Percentiles rank a stretch among this genome's conserved stretches.
These are phyloP conservation scores for Sweltsa coloradensis DNA, from an alignment of 1,140 invertebrate genomes.

Conservation along the genomic window DNA sequence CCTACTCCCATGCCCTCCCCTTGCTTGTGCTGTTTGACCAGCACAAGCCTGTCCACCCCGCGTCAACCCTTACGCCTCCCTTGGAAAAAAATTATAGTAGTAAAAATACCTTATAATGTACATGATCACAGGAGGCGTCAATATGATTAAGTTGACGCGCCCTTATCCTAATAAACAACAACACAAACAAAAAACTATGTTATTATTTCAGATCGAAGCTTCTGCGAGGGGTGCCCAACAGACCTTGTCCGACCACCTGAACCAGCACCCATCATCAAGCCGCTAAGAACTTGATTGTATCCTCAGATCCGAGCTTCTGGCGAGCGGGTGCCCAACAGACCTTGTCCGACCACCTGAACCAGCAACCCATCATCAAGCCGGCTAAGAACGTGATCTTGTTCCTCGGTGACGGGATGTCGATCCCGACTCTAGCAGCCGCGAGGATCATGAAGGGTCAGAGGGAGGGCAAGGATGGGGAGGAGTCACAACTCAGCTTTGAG, in stretches of 20 bases:
- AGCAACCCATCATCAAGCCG: slow-evolving; percentile 8
- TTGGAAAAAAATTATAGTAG: too few relatives aligned
- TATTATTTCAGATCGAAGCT: slow-evolving; percentile 14
- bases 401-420: slow-evolving; percentile 43
- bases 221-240: slow-evolving; percentile 14
- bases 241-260: slow-evolving; percentile 12
- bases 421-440: slow-evolving; percentile 35
- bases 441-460: slow-evolving; percentile 29
- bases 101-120: too few relatives aligned
- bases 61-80: too few relatives aligned
- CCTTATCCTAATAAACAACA: too few relatives aligned
- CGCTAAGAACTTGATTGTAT: slow-evolving; percentile 16
- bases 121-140: too few relatives aligned
- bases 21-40: too few relatives aligned
- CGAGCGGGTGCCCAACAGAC: slow-evolving; percentile 9
- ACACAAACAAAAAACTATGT: background rate
- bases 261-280: slow-evolving; percentile 10
- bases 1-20: too few relatives aligned
- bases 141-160: too few relatives aligned
- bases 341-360: slow-evolving; percentile 13
- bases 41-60: too few relatives aligned
- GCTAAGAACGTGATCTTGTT: slow-evolving; percentile 44
- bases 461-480: slow-evolving; percentile 25
- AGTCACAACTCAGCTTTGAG: slow-evolving; percentile 33
- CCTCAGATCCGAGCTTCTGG: slow-evolving; percentile 17